Percentiles rank a stretch among this genome's conserved stretches.
phyloP scores from a whole-genome alignment of 2,888 invertebrate genomes.

The Orthosia gracilis region DNA sequence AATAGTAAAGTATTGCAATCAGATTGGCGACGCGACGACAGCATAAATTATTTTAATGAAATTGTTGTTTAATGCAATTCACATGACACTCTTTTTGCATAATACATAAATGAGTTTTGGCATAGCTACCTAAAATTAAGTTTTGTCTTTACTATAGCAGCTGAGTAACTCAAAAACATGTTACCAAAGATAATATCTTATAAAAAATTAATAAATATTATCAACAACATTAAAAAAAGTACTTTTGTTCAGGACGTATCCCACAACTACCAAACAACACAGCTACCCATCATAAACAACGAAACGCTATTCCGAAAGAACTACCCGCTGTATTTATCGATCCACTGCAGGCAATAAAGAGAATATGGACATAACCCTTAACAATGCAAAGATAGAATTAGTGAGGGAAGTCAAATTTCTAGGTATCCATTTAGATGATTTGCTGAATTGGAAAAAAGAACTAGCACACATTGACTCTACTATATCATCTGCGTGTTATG shows the following conservation, averaged over 20 bases:
- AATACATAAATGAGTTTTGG: background rate
- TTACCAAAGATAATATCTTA: too few species aligned
- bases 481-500: too few species aligned
- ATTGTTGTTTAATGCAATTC: background rate
- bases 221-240: background rate
- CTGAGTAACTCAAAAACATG: background rate
- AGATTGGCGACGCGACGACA: background rate
- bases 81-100: background rate
- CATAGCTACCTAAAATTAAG: background rate
- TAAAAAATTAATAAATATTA: background rate
- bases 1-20: background rate
- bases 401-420: too few species aligned
- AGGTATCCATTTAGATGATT: too few species aligned
- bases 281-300: slow-evolving; percentile 62
- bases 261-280: slow-evolving; percentile 14
- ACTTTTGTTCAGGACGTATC: slow-evolving; percentile 39
- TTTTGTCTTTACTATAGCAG: background rate
- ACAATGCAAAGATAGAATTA: too few species aligned
- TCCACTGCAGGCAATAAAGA: too few species aligned
- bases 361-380: too few species aligned
- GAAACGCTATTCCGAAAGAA: slow-evolving; percentile 62
- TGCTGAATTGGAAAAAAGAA: too few species aligned
- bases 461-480: too few species aligned
- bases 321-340: slow-evolving; percentile 67
- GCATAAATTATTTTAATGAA: background rate